Evolutionary conservation across 2,797 vertebrate genomes (phyloP).

Genomic region (Sebastes itinus): DNA sequence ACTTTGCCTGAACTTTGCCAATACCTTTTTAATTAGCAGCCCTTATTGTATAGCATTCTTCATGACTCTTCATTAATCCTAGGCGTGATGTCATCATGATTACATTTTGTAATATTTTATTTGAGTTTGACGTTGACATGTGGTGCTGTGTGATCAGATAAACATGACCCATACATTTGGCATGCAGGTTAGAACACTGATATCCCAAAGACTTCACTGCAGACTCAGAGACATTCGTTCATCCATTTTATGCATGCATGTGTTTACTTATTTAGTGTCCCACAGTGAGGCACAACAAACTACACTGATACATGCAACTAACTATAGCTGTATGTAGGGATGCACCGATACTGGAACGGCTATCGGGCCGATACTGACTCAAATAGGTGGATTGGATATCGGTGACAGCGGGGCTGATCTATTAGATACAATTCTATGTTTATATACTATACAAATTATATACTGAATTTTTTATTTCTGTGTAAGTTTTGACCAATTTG

Average conservation of each 20-base stretch:
- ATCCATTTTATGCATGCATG: conserved; percentile 4
- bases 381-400: no score
- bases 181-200: conserved; percentile 12
- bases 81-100: not conserved
- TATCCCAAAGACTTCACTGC: not conserved
- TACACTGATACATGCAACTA: not conserved
- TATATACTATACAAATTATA: no score
- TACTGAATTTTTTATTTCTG: no score
- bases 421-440: no score
- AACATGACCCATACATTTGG: conserved; percentile 6
- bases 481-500: no score
- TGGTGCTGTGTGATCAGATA: conserved; percentile 9
- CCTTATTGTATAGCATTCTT: not conserved
- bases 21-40: not conserved
- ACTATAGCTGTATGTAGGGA: not conserved
- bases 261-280: conserved; percentile 12
- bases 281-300: not conserved
- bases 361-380: no score
- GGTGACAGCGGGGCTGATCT: no score
- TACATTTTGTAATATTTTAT: not conserved
- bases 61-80: not conserved
- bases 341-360: no score
- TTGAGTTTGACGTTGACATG: not conserved
- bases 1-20: not conserved
- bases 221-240: conserved; percentile 9